Conservation (phyloP, 2,797 vertebrate genomes). For the Cyclura pinguis region DNA sequence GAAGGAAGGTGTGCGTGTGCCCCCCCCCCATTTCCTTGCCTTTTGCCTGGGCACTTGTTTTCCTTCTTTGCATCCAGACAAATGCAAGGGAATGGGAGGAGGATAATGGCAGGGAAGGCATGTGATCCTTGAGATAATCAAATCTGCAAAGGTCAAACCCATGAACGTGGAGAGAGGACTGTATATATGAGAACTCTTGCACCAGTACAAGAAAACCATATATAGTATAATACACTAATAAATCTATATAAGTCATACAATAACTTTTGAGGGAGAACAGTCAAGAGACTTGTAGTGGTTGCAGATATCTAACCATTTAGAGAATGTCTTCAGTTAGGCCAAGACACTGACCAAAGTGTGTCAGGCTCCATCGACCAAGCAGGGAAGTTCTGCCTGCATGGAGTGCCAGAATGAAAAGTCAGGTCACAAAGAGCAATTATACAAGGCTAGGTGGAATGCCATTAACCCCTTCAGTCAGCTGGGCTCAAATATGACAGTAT, state of each 20-base stretch:
- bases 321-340: neutral
- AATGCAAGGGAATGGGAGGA: too few species aligned
- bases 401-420: neutral
- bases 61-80: too few species aligned
- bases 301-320: too few species aligned
- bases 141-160: too few species aligned
- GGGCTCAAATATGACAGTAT: neutral
- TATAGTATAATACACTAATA: neutral
- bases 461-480: neutral
- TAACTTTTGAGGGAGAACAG: neutral
- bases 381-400: too few species aligned
- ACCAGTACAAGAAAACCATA: neutral
- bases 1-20: too few species aligned
- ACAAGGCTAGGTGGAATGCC: neutral
- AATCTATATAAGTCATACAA: neutral
- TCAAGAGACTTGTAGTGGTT: neutral
- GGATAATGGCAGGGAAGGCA: too few species aligned
- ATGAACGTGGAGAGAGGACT: too few species aligned
- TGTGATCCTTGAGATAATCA: too few species aligned
- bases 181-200: neutral
- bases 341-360: neutral
- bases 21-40: too few species aligned
- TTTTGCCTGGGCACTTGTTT: too few species aligned
- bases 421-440: neutral
- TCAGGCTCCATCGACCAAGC: neutral